Evolutionary conservation across 2,113 vertebrate species (phyloP).

Genomic region (Cichladusa arquata): DNA sequence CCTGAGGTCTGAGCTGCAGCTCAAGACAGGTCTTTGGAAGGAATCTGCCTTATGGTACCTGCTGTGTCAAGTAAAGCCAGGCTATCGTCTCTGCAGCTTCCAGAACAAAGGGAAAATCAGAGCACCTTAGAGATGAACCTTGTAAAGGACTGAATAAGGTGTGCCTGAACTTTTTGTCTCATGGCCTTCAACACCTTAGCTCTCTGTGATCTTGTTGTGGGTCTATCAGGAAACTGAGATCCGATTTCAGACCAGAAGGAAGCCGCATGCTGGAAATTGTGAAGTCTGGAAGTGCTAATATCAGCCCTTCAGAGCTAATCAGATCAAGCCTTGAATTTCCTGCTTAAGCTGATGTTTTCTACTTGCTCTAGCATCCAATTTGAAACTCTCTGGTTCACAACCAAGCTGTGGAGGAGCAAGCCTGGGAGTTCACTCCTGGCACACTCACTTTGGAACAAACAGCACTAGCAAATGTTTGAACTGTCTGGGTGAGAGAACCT

Average conservation of each 20-base stretch:
- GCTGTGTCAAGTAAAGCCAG: neutral
- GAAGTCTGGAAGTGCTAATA: neutral
- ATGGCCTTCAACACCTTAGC: neutral
- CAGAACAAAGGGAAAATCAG: neutral
- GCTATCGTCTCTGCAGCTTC: neutral
- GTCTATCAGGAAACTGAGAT: neutral
- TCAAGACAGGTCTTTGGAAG: neutral
- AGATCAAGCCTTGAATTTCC: neutral
- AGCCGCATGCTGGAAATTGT: neutral
- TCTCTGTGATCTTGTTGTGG: neutral
- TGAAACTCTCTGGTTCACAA: neutral
- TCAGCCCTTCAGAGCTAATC: neutral
- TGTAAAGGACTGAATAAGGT: neutral
- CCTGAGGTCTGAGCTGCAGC: neutral
- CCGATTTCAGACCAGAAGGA: neutral
- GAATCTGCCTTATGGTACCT: neutral
- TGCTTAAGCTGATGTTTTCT: neutral
- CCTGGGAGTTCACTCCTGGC: neutral
- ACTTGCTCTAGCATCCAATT: neutral
- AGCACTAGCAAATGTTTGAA: neutral
- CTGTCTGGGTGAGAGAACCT: neutral
- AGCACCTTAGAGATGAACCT: neutral
- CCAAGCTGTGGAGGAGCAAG: neutral
- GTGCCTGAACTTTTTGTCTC: neutral
- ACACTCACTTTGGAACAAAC: neutral